Percentiles rank a stretch among this genome's conserved stretches.
Evolutionary conservation across 1,140 invertebrate genomes (phyloP).

Genomic region (Meteorus sp.): DNA sequence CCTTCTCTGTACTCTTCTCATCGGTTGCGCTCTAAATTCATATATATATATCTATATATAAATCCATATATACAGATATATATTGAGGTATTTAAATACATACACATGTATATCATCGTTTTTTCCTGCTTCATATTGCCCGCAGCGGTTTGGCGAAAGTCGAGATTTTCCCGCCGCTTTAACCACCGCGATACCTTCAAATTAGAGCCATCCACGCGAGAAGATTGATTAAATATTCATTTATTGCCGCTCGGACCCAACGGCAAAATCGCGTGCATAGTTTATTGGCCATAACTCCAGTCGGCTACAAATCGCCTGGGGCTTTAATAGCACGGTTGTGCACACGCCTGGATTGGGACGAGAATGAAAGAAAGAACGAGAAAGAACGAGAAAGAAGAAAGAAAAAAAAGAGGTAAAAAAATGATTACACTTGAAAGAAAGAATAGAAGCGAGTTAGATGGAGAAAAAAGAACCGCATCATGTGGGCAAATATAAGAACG

Average conservation of each 20-base stretch:
- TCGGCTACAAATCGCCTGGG: slow-evolving; percentile 50
- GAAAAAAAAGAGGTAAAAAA: slow-evolving; percentile 3
- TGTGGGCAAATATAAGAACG: no score
- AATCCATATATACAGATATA: no score
- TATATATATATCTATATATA: no score
- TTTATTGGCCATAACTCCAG: slow-evolving; percentile 55
- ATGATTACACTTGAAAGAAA: slow-evolving; percentile 2
- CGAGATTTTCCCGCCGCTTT: slow-evolving; percentile 23
- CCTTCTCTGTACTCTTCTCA: no score
- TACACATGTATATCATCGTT: no score
- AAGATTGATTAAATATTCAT: slow-evolving; percentile 58
- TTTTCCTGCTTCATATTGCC: neutral
- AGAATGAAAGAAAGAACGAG: slow-evolving; percentile 7
- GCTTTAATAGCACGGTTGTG: slow-evolving; percentile 42
- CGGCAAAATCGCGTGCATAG: slow-evolving; percentile 50
- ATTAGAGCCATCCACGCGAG: slow-evolving; percentile 53
- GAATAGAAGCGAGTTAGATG: neutral
- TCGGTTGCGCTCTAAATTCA: no score
- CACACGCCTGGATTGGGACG: slow-evolving; percentile 2
- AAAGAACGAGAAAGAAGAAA: slow-evolving; percentile 3
- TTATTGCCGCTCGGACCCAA: slow-evolving; percentile 36
- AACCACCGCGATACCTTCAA: slow-evolving; percentile 36
- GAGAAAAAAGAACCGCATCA: slow-evolving; percentile 20
- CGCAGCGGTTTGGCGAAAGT: slow-evolving; percentile 1
- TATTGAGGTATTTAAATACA: no score